Conservation (phyloP, 2,113 vertebrate genomes). For the Mirounga angustirostris region DNA sequence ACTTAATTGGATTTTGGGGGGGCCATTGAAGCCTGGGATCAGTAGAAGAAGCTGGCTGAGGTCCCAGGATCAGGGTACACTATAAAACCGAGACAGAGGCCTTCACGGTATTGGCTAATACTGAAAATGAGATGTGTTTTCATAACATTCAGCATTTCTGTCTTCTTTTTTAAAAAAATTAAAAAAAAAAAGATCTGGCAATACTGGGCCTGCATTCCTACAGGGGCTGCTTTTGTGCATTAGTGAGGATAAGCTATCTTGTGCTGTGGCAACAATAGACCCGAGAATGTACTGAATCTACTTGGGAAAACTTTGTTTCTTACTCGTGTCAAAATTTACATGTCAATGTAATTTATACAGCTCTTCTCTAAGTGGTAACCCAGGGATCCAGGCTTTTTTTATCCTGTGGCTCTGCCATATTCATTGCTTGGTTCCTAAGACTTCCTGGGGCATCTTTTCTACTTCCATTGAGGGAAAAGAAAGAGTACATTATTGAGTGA, state of each 20-base stretch:
- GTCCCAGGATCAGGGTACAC: background rate
- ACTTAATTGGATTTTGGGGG: background rate
- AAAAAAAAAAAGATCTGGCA: background rate
- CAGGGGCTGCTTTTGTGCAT: background rate
- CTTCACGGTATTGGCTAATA: background rate
- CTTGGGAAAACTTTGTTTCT: background rate
- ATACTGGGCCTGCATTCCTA: background rate
- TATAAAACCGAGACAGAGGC: background rate
- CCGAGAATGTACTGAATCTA: background rate
- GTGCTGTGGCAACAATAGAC: background rate
- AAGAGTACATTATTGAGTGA: background rate
- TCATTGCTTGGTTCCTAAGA: background rate
- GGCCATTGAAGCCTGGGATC: background rate
- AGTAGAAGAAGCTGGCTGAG: background rate
- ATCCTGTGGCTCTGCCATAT: background rate
- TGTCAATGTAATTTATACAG: background rate
- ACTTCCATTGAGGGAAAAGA: background rate
- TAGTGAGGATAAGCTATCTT: background rate
- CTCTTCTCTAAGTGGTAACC: background rate
- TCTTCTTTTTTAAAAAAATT: background rate
- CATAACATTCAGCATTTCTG: conserved; percentile 12
- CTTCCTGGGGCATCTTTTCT: background rate
- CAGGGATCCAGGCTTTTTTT: background rate
- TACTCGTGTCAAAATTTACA: background rate
- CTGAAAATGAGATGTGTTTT: background rate